Base-by-base conservation (phyloP, 2,888 invertebrate species). In the Halocaridina rubra region DNA sequence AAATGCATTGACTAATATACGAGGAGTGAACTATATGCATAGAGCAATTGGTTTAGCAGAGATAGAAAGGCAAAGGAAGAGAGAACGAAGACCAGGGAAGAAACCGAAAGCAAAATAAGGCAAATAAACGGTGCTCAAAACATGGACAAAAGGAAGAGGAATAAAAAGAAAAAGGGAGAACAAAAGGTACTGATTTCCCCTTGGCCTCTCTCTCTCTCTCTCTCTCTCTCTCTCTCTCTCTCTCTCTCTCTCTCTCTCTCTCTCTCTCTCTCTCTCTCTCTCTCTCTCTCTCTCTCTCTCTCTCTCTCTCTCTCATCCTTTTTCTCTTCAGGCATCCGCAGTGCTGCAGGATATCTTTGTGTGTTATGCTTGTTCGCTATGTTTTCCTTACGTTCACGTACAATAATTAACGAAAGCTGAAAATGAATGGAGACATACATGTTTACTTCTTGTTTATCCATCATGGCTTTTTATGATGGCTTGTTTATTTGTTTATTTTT, bases 191-290 rank as follows among this genome's bases (percentile, higher is more conserved):
- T 53, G 19, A 2, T 53, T 53, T 24, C 30, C 27, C 30, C 67
- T 27, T 24, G 24, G n/a, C 27, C 67, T 67, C 22, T 27, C 22
- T 67, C 27, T 67, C 67, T 27, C 27, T 27, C 67, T 5, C 27
- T 10, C 67, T 27, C 27, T 10, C 13, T 27, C 2, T 67, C 67
- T 27, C 27, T 67, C 27, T 27, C 13, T 7, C 10, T n/a, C 7
- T 7, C 19, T 67, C 33, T n/a, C 33, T 72, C 72, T 33, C 33
- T 72, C 33, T 32, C 72, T 33, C 33, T 33, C 72, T 72, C 72
- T 32, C 72, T 33, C 72, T 32, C 72, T 72, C 72, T 32, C 72
- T 33, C 72, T 33, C 4, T 72, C 72, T 33, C 72, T 33, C 72
- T 72, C 33, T 33, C 72, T 32, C 33, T 33, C 33, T 72, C 39